Base-by-base conservation (phyloP, 2,113 vertebrate species). In the Todiramphus chloris region DNA sequence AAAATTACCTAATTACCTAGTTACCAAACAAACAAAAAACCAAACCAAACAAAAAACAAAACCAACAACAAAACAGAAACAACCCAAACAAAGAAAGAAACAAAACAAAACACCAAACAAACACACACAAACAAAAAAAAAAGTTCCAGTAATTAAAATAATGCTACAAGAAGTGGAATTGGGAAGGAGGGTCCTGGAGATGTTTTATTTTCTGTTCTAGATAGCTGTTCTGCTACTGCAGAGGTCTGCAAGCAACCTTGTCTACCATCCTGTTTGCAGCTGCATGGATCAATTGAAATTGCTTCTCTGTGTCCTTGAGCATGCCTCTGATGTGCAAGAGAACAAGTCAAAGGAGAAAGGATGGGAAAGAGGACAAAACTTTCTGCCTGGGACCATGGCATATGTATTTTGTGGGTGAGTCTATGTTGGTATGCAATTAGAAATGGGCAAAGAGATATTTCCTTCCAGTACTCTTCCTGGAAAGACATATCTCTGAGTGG, bases 131-230 rank as follows among this genome's bases (percentile, higher is more conserved):
- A 46, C 9, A 20, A 19, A 46, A 20, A 97, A 96, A 93, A 90
- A 97, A 94, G 43, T 95, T 91, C 63, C 67, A 66, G 59, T 85
- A 92, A 94, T 89, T 95, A 94, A 91, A 96, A 89, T 83, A 94
- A 69, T 14, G 64, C 58, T 51, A 16, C 19, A 62, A 37, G 46
- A 96, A 56, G 75, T 81, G 73, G 91, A 95, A 53, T 10, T 10
- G 16, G 21, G 66, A 94, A 92, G 5, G 9, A 78, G 13, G 68
- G 18, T 9, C 70, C 35, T 74, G 51, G 79, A 90, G 27, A 78
- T 37, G 44, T 89, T 95, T 64, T 83, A n/a, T 72, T 80, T 69
- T 73, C 30, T 44, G 56, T 66, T 56, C 73, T 84, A 83, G 39
- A 48, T 39, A 43, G n/a, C 23, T 60, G 35, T 60, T n/a, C 59